Base-by-base conservation (phyloP, 2,113 vertebrate species). In the Proterorhinus semilunaris region DNA sequence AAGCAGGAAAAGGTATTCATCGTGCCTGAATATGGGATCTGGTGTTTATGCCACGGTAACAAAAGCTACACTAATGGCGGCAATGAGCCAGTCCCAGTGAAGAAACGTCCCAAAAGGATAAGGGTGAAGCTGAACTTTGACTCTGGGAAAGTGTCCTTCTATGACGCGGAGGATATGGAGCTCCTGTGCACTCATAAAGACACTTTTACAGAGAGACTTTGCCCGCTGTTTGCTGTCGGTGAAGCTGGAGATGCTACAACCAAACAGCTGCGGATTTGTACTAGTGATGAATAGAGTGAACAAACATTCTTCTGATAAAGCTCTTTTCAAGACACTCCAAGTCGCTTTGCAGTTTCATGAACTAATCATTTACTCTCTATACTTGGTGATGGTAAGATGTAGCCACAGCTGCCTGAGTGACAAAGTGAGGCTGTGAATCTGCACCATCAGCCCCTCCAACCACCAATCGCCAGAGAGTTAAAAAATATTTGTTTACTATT, bases 161-260 rank as follows among this genome's bases (percentile, higher is more conserved):
- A 72, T 15, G 6, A 73, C 36, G 16, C 66, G 66, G 62, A 69
- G 36, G 72, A 75, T 57, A 66, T 7, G 80, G 64, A 42, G 67
- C 63, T 10, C 43, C 72, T 83, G 62, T 79, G 0, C 71, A 72
- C 64, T 11, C 9, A 71, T 59, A 83, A 13, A 83, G 66, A 78
- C 57, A 78, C 66, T 52, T 83, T 85, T 52, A 77, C 76, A 53
- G 75, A 85, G 58, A 79, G 57, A 64, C 48, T 75, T 15, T 21
- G 10, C 6, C 68, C 76, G 7, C 68, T 53, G 54, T 83, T 83
- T 0, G 0, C 0, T 50, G 1, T 78, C 15, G 12, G 27, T 9
- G 0, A 4, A 0, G 9, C 65, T 57, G 54, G 9, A 46, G 61
- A 51, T 7, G 61, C 49, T 0, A 64, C 61, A 55, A 75, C 59